Percentiles rank a stretch among this genome's conserved stretches.
These are phyloP conservation scores for Australoheros scitulus DNA, from an alignment of 2,113 vertebrate genomes.

Conservation along the genomic window DNA sequence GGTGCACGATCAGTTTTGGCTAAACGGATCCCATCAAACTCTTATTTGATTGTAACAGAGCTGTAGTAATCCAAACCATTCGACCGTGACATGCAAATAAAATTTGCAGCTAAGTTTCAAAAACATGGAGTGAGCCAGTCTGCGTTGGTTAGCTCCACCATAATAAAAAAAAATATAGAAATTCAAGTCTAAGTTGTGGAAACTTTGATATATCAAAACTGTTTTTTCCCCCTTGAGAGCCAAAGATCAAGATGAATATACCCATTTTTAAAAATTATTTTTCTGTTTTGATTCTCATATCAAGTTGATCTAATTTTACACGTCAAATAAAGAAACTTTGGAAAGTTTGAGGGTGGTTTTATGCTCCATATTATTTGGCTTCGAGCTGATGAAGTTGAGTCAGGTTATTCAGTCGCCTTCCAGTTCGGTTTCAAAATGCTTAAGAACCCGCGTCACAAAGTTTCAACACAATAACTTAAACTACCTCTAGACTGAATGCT, in stretches of 20 bases:
- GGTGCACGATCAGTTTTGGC: neutral
- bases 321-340: neutral
- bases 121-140: slow-evolving; percentile 25
- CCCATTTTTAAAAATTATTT: neutral
- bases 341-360: neutral
- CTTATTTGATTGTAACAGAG: neutral
- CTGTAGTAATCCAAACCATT: neutral
- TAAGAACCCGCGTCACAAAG: neutral
- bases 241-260: neutral
- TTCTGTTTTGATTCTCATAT: neutral
- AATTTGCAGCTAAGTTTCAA: neutral
- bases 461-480: neutral
- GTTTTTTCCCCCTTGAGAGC: neutral
- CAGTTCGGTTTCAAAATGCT: neutral
- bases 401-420: neutral
- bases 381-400: neutral
- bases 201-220: neutral
- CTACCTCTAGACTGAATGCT: neutral
- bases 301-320: neutral
- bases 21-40: neutral
- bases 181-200: neutral
- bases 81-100: slow-evolving; percentile 18
- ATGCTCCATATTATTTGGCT: neutral
- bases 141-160: neutral
- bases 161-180: neutral